Conservation (phyloP, 2,888 invertebrate genomes). For the Polia nebulosa region DNA sequence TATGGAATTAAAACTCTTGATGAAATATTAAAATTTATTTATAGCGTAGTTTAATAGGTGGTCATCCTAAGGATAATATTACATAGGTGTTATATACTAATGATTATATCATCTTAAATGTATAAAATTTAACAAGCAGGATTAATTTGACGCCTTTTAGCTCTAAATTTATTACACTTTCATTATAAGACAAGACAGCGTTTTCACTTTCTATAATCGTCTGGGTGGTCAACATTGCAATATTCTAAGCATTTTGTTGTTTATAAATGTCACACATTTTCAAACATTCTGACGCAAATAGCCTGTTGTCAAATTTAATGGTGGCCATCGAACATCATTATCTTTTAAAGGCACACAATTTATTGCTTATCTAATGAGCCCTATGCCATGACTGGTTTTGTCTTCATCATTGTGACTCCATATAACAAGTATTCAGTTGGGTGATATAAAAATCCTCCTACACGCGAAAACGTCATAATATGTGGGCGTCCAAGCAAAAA, state of each 20-base stretch:
- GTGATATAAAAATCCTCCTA: conserved; percentile 60
- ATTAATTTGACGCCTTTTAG: conserved; percentile 15
- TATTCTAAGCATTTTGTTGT: conserved; percentile 39
- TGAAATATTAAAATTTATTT: conserved; percentile 1
- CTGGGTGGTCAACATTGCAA: conserved; percentile 71
- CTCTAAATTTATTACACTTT: conserved; percentile 22
- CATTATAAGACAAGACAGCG: conserved; percentile 46
- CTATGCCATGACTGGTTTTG: conserved; percentile 51
- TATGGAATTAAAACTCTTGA: not conserved
- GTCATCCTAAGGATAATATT: conserved; percentile 26
- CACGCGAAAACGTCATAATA: conserved; percentile 47
- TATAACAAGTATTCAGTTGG: conserved; percentile 49
- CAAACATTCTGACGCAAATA: conserved; percentile 33
- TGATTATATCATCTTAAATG: conserved; percentile 9
- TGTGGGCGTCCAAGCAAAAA: no score
- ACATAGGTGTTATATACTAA: conserved; percentile 30
- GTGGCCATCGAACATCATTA: conserved; percentile 49
- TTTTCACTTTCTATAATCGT: conserved; percentile 62
- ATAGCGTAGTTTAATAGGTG: conserved; percentile 11
- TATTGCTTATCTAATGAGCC: conserved; percentile 52
- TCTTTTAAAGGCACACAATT: conserved; percentile 46
- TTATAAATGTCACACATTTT: conserved; percentile 25
- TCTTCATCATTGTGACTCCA: conserved; percentile 45
- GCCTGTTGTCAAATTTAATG: conserved; percentile 42
- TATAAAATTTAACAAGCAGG: not conserved